Conservation (phyloP, 2,797 vertebrate genomes). For the Ficedula albicollis region DNA sequence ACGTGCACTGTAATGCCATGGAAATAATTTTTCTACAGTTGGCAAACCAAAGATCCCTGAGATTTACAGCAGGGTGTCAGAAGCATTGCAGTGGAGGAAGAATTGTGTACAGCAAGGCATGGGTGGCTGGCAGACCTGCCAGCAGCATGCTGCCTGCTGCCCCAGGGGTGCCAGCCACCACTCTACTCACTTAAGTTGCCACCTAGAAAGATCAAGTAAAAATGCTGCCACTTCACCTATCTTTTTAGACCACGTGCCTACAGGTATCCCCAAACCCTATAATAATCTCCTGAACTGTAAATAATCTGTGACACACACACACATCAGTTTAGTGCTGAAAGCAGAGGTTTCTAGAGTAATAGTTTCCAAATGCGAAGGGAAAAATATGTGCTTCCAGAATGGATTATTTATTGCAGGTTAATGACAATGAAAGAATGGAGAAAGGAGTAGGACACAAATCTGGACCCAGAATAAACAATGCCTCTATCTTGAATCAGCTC, state of each 20-base stretch:
- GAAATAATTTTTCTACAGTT: not conserved
- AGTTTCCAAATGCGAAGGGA: not conserved
- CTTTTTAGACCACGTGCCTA: not conserved
- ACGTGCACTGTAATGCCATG: not conserved
- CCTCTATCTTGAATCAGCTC: not conserved
- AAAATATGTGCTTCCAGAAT: not conserved
- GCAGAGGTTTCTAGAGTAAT: not conserved
- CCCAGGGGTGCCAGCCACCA: not conserved
- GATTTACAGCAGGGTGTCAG: not conserved
- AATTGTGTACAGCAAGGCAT: not conserved
- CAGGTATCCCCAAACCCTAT: not conserved
- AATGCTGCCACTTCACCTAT: not conserved
- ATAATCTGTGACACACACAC: not conserved
- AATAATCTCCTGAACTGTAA: not conserved
- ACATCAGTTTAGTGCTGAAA: not conserved
- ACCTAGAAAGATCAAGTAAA: not conserved
- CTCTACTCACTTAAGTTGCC: not conserved
- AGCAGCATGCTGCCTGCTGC: not conserved
- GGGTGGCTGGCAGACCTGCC: not conserved
- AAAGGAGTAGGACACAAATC: not conserved
- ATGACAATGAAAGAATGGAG: not conserved
- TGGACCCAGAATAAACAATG: not conserved
- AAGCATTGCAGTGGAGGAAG: not conserved
- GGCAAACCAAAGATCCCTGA: not conserved
- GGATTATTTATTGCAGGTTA: not conserved